Conservation (phyloP, 2,888 invertebrate genomes). For the Tigriopus californicus region DNA sequence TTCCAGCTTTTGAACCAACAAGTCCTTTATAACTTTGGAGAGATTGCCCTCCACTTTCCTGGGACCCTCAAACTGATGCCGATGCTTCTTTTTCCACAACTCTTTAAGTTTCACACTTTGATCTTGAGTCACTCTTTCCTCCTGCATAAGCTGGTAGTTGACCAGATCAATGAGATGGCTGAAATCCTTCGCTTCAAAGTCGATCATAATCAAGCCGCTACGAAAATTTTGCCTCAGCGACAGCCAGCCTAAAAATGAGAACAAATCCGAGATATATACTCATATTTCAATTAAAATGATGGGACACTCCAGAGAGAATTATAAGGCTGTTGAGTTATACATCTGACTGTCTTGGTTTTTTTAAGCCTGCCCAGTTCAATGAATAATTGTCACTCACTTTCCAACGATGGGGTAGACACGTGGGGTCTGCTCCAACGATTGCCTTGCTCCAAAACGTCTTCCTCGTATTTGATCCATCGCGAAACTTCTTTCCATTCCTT, state of each 20-base stretch:
- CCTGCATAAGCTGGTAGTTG: slow-evolving; percentile 19
- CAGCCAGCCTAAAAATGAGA: slow-evolving; percentile 28
- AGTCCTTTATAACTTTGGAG: slow-evolving; percentile 5
- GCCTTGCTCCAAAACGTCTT: slow-evolving; percentile 38
- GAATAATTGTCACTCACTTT: slow-evolving; percentile 22
- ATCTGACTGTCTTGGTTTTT: too few species aligned
- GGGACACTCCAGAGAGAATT: too few species aligned
- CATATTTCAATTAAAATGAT: too few species aligned
- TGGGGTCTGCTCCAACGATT: slow-evolving; percentile 41
- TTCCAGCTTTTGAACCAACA: slow-evolving; percentile 9
- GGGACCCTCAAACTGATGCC: slow-evolving; percentile 9
- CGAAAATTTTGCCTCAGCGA: slow-evolving; percentile 34
- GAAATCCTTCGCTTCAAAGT: slow-evolving; percentile 21
- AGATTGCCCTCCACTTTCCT: slow-evolving; percentile 9
- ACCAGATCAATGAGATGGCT: slow-evolving; percentile 28
- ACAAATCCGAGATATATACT: too few species aligned
- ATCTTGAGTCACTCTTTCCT: slow-evolving; percentile 23
- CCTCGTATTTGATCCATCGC: slow-evolving; percentile 27
- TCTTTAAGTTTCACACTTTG: slow-evolving; percentile 17
- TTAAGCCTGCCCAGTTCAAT: too few species aligned
- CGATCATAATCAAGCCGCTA: slow-evolving; percentile 31
- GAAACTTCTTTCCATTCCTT: slow-evolving; percentile 11
- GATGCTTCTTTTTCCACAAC: slow-evolving; percentile 15
- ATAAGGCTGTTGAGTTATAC: too few species aligned
- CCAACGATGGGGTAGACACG: slow-evolving; percentile 37